Evolutionary conservation across 2,113 vertebrate species (phyloP), one percentile per base, ranked within the genome.

Genomic region (Hypocryptadius cinnamomeus): DNA sequence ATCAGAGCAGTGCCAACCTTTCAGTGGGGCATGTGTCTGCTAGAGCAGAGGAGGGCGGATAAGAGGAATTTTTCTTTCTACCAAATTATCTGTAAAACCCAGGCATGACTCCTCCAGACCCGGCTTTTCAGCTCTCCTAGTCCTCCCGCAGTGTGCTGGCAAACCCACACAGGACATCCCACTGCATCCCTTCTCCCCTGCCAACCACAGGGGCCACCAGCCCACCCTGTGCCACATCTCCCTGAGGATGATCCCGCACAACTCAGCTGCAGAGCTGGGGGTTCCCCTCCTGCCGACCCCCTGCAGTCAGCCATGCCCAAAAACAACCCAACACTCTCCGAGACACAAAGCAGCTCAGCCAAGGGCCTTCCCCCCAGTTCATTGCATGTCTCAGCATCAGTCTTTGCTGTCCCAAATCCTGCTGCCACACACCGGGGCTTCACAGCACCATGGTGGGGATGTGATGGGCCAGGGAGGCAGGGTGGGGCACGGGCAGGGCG

Each of bases 401-500:
- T 80, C 92, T 57, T 50, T 22, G 65, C 74, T 12, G 48, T 79
- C 86, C 23, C 0, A 60, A 61, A 69, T 44, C 51, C 31, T 3
- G 1, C 45, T 18, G 40, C 53, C 5, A 0, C 5, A 0, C 5
- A 1, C 40, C 2, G 0, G 45, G 22, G 31, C 42, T 98, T 99
- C 98, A 99, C 97, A 99, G 98, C 97, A 99, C 99, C 98, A 99
- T 98, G 89, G 98, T 98, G 84, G 99, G 98, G 90, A 99, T 98
- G 97, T 99, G 99, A 94, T 99, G 99, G 53, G 98, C 98, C 77
- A 99, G 93, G 7, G 98, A 97, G 50, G 98, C 95, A 3, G 98
- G 97, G 83, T 99, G 99, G n/a, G 99, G 97, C 88, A 98, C 98
- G 22, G 98, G 94, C 59, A 98, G 87, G 13, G 98, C 97, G 0